Percentiles rank a stretch among this genome's conserved stretches.
Evolutionary conservation across 2,888 invertebrate genomes (phyloP).

Genomic region (Psylliodes chrysocephalus): DNA sequence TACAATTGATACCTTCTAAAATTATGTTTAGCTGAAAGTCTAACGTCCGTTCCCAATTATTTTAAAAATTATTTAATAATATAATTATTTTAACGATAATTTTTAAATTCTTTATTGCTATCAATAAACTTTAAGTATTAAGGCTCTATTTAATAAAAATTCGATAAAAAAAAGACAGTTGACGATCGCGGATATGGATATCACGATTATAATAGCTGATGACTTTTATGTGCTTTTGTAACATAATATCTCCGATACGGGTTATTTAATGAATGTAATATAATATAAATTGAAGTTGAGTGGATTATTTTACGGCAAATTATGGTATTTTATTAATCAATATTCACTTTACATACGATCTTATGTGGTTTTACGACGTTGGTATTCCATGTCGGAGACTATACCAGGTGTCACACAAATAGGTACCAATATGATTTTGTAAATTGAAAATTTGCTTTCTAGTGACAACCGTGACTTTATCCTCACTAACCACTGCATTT

Average conservation of each 20-base stretch:
- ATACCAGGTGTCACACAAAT: no score
- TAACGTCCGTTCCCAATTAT: no score
- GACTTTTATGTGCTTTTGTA: slow-evolving; percentile 23
- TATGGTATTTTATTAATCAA: slow-evolving; percentile 31
- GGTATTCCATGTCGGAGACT: slow-evolving; percentile 1
- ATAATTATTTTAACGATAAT: no score
- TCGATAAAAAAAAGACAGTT: slow-evolving; percentile 1
- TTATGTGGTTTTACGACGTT: slow-evolving; percentile 7
- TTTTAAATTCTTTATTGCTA: no score
- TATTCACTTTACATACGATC: slow-evolving; percentile 11
- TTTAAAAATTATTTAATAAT: no score
- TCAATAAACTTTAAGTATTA: no score
- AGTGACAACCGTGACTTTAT: no score
- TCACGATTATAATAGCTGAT: slow-evolving; percentile 11
- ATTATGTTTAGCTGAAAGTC: no score
- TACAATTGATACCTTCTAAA: no score
- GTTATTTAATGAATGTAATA: slow-evolving; percentile 24
- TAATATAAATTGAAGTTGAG: slow-evolving; percentile 23
- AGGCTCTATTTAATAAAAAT: background rate
- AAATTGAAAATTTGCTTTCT: no score
- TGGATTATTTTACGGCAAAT: slow-evolving; percentile 27
- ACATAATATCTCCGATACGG: slow-evolving; percentile 21
- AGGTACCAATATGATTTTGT: no score
- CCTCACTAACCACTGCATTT: no score
- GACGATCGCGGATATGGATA: background rate